Conservation (phyloP, 2,797 vertebrate species). For the Aselliscus stoliczkanus region DNA sequence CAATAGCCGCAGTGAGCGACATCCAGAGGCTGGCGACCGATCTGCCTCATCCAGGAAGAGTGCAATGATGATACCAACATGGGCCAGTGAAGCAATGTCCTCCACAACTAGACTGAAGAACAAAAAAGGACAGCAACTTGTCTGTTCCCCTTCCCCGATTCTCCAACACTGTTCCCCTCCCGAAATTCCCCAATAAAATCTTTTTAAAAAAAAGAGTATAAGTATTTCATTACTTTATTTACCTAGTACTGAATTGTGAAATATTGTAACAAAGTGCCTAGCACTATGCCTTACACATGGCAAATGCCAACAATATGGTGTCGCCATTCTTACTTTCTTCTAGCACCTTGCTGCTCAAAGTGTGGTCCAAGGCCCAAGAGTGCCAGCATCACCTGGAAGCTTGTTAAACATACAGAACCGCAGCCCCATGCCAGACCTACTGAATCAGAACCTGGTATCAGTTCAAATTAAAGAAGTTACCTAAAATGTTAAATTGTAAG, state of each 20-base stretch:
- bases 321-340: background rate
- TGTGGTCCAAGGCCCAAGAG: no score
- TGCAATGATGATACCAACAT: no score
- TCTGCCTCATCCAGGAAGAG: no score
- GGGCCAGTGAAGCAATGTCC: no score
- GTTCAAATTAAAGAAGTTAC: background rate
- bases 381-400: background rate
- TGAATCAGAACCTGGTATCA: background rate
- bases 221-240: background rate
- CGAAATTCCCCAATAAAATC: no score
- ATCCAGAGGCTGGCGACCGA: no score
- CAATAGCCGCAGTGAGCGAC: no score
- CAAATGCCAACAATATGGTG: background rate
- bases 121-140: no score
- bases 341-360: background rate
- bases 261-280: background rate
- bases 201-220: no score
- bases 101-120: no score
- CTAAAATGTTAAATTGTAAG: background rate
- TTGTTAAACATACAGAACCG: background rate
- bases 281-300: background rate
- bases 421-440: background rate
- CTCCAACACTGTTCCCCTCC: no score
- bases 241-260: background rate
- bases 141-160: no score